Base-by-base conservation (phyloP, 1,140 invertebrate genomes). In the Musca domestica region DNA sequence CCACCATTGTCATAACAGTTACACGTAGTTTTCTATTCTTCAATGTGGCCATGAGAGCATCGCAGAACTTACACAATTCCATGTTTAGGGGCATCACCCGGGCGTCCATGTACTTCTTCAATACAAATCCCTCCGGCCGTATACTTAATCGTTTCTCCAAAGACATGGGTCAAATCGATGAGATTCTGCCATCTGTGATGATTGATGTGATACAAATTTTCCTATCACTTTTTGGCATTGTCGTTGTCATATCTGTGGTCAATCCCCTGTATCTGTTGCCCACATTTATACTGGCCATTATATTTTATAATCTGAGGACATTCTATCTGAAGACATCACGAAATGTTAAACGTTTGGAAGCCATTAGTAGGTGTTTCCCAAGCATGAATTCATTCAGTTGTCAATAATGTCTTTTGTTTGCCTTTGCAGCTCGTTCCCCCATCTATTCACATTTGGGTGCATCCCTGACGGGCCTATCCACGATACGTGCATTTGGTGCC, bases 391-490 rank as follows among this genome's bases (percentile, higher is more conserved):
- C 15, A 5, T 17, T 64, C 3, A 49, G 1, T 49, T n/a, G 4
- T 27, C 27, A 46, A 61, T 49, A 61, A 46, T 69, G 0, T 20
- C 7, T 22, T 25, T 22, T 20, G 17, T 58, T 58, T 15, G 7
- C 9, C 10, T 41, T 58, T n/a, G 54, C 48, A 92, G 90, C 89
- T 66, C 86, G 90, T 58, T 91, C 89, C 82, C 94, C 94, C 0
- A 88, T 96, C 17, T 94, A 93, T 82, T 90, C 92, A 10, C 94
- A 98, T 77, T 83, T 98, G 66, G 95, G 91, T 77, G 90, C 94
- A 12, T 91, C 95, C 0, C 83, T 98, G 4, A 91, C 94, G 81
- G 96, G 96, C 4, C 83, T 98, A 5, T 89, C 92, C 0, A 97
- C 95, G 0, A 95, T 98, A 64, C 85, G 95, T 66, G 94, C 95